Evolutionary conservation across 2,113 vertebrate species (phyloP), one percentile per base, ranked within the genome.

Genomic region (Charadrius vociferus): DNA sequence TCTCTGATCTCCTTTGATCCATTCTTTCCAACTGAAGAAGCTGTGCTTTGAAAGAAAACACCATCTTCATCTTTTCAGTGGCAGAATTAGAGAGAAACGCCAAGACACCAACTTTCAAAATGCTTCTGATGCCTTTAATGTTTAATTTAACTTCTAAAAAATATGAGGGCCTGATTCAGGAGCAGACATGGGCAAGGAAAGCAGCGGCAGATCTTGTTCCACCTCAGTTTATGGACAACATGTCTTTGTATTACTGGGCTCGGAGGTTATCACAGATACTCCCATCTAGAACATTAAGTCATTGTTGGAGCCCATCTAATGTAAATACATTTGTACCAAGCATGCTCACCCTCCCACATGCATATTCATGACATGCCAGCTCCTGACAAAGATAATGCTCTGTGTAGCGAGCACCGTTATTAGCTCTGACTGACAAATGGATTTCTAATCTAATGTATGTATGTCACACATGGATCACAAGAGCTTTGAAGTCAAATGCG

Each of bases 351-450:
- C 66, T 74, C 59, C 0, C 4, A 34, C 66, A 53, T 96, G 93
- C 79, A 93, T 84, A 95, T 87, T 95, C 92, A 94, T 92, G 77
- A 20, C 0, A 4, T 86, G 93, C 73, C 90, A 87, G 80, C 86
- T 95, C 97, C 90, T 91, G 94, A 81, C 29, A 86, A 81, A 91
- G 96, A 95, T 32, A 81, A 74, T 67, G 91, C 93, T 86, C 75
- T 88, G 94, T 43, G 67, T 93, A 90, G 85, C 12, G 10, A 96
- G 93, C 50, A 6, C 78, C 12, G 6, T n/a, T n/a, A 39, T 66
- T 95, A 96, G 96, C 86, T 84, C 81, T 93, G 97, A 58, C 66
- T 95, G 96, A 94, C 96, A 97, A 67, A 90, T 50, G 95, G 85
- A 36, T 95, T 94, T 92, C 96, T 92, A 58, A 73, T 92, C 97